Percentiles rank a stretch among this genome's conserved stretches.
Conservation (phyloP, 2,113 vertebrate species). For the Cynocephalus volans region DNA sequence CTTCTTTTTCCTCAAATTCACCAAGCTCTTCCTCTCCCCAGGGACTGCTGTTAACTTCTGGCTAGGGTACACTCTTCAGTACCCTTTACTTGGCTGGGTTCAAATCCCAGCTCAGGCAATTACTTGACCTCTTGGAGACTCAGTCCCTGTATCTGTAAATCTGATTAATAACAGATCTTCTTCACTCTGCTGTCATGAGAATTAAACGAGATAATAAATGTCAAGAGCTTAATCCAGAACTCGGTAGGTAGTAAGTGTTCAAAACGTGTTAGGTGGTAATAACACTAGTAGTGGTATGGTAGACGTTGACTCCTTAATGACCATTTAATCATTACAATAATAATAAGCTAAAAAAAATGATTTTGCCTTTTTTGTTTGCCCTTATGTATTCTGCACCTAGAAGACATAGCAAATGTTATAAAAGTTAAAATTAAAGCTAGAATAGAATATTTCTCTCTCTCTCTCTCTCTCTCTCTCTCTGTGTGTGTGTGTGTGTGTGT, state of each 20-base stretch:
- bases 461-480: not conserved
- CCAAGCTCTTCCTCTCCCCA: not conserved
- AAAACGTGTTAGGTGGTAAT: not conserved
- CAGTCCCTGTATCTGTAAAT: not conserved
- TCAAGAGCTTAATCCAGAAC: not conserved
- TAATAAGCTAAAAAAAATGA: not conserved
- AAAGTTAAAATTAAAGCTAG: not conserved
- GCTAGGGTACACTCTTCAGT: not conserved
- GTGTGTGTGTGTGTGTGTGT: not conserved
- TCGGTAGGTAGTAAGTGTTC: not conserved
- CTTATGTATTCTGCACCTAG: not conserved
- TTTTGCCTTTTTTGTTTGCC: not conserved
- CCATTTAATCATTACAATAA: not conserved
- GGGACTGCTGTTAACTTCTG: not conserved
- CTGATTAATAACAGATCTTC: not conserved
- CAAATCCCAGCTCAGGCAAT: constrained; percentile 30
- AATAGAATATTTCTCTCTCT: not conserved
- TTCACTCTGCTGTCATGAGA: not conserved
- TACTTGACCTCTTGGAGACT: not conserved
- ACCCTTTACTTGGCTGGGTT: not conserved
- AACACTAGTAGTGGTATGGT: not conserved
- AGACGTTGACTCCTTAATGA: not conserved
- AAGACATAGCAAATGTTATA: not conserved
- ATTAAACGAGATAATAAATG: not conserved
- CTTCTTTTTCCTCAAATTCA: not conserved